Evolutionary conservation across 2,888 invertebrate species (phyloP), one percentile per base, ranked within the genome.

Genomic region (Dione juno): DNA sequence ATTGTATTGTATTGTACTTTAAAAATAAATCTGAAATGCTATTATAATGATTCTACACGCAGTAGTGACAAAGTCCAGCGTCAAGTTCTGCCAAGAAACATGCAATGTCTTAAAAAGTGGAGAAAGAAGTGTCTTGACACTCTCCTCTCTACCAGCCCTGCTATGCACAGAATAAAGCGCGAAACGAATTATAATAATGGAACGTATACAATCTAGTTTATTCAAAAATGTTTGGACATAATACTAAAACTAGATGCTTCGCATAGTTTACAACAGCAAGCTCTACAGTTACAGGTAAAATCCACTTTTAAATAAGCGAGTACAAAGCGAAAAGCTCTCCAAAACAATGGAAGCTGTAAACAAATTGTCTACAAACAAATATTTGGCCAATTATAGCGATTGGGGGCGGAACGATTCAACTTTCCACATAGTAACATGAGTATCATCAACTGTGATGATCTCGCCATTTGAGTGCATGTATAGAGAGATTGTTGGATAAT

Each of bases 401-500:
- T 54, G n/a, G 10, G 16, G n/a, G 9, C n/a, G 35, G 35, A 54
- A 10, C 10, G 16, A 0, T 54, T 19, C 37, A 11, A 54, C 37
- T 16, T 37, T 37, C 3, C n/a, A n/a, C 3, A 37, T 5, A 37
- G 9, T 50, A 16, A 8, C 3, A 37, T 1, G 0, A 54, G 54
- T 16, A 37, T 54, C 6, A 37, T 54, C 10, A 0, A 37, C 5
- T 0, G 3, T 50, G 48, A 16, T 50, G 19, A 35, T 54, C 10
- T 16, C 5, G 54, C 0, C 35, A 35, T 7, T 10, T 59, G 7
- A 0, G 2, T 16, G 41, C 19, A 13, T 1, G 21, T 28, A 1
- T 10, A 14, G n/a, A n/a, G n/a, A n/a, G 0, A n/a, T 40, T 13
- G 7, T 67, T 74, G 75, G 5, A 28, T 28, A 28, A 28, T 28